Base-by-base conservation (phyloP, 2,113 vertebrate genomes). In the Aix galericulata region DNA sequence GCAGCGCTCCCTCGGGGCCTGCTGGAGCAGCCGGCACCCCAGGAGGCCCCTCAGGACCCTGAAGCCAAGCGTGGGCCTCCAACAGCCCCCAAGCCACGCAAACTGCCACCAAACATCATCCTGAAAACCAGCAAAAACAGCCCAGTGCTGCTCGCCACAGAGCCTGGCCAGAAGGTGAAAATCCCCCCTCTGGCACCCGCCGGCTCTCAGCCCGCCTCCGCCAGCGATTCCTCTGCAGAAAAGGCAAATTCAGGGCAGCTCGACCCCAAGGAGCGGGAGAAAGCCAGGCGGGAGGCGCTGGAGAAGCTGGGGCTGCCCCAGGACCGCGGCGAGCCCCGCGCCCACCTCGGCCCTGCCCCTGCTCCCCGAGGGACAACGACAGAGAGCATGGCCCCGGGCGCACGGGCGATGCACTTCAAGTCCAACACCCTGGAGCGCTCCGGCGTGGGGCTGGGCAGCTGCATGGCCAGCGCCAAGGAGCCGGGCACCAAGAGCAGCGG, bases 241-340 rank as follows among this genome's bases (percentile, higher is more conserved):
- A 96, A 69, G 34, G 42, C 3, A 0, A 59, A 46, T 8, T 16
- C 32, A 0, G 93, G 56, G 9, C 80, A 93, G 27, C 96, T 93
- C 0, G 95, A 96, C 6, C 95, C 97, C 66, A 97, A 96, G 71
- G 97, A 98, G 72, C 98, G 98, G 86, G 97, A 98, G 71, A 97
- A 93, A 29, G 98, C 98, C 13, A 98, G 97, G 17, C 88, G 91
- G 78, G 98, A 99, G 55, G 99, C 99, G 1, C 77, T 99, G 91
- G 96, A 98, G 87, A 99, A 99, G 94, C 96, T 99, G 12, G 99
- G 99, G 9, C 98, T 99, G 38, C 93, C 98, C 2, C 98, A 97
- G 87, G 97, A 97, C 58, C 91, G 95, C 32, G 52, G 88, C 29
- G 92, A 97, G 14, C 94, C 96, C 18, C 7, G 55, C 5, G 7